These are phyloP conservation scores for Lasioglossum zephyrum DNA, from an alignment of 2,888 invertebrate genomes.

Conservation along the genomic window DNA sequence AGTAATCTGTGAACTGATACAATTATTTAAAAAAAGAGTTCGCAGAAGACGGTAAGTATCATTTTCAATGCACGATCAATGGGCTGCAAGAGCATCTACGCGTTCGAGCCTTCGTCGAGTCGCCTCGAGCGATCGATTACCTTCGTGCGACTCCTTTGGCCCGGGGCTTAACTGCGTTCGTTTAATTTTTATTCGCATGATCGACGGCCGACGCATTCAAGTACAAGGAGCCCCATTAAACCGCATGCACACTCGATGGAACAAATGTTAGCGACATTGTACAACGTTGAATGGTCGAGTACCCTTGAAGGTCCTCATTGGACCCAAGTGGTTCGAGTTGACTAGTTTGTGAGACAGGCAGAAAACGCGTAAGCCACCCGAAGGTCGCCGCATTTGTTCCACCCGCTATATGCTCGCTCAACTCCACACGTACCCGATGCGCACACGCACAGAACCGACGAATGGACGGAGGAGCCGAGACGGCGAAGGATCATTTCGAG, in stretches of 20 bases:
- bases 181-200: slow-evolving; percentile 36
- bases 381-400: slow-evolving; percentile 3
- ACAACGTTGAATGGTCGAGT: background rate
- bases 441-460: slow-evolving; percentile 28
- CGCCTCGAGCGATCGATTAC: slow-evolving; percentile 20
- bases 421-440: slow-evolving; percentile 16
- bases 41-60: background rate
- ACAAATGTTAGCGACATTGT: background rate
- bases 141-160: slow-evolving; percentile 14
- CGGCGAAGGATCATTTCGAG: slow-evolving; percentile 74
- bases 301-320: background rate
- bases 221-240: slow-evolving; percentile 34
- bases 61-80: background rate
- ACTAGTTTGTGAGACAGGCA: background rate
- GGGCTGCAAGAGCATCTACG: background rate
- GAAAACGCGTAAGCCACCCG: background rate
- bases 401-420: background rate
- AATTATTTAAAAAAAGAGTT: background rate
- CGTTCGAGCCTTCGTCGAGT: background rate
- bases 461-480: slow-evolving; percentile 54
- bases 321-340: background rate
- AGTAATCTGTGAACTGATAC: background rate
- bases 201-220: slow-evolving; percentile 18
- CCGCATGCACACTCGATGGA: background rate
- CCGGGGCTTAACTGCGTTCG: slow-evolving; percentile 6